Conservation (phyloP, 2,113 vertebrate species). For the Thunnus maccoyii region DNA sequence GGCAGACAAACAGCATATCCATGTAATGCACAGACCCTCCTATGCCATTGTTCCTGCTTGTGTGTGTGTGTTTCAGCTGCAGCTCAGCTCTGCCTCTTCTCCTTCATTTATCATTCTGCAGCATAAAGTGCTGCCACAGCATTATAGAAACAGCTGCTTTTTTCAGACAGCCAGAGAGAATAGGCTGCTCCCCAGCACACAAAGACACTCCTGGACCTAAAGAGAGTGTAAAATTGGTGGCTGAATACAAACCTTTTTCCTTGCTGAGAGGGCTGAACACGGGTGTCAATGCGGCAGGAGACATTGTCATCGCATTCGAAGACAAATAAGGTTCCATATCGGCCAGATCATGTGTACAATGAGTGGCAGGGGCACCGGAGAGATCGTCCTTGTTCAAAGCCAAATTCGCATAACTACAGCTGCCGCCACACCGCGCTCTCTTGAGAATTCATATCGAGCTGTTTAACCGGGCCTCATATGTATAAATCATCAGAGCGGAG, state of each 20-base stretch:
- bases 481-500: slow-evolving; percentile 45
- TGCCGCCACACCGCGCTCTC: slow-evolving; percentile 61
- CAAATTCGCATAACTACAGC: slow-evolving; percentile 79
- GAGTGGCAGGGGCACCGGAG: slow-evolving; percentile 62
- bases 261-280: slow-evolving; percentile 80
- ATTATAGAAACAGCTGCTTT: slow-evolving; percentile 92
- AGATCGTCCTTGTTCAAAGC: slow-evolving; percentile 52
- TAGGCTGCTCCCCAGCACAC: slow-evolving; percentile 72
- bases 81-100: slow-evolving; percentile 77
- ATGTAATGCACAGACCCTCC: slow-evolving; percentile 59
- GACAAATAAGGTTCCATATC: slow-evolving; percentile 78
- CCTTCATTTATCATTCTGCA: slow-evolving; percentile 89
- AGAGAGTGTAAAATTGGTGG: slow-evolving; percentile 88
- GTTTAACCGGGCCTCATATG: slow-evolving; percentile 55
- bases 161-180: slow-evolving; percentile 73
- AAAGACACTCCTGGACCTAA: slow-evolving; percentile 76
- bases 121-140: slow-evolving; percentile 82
- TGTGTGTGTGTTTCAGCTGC: slow-evolving; percentile 81
- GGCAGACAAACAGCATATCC: slow-evolving; percentile 43
- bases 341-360: slow-evolving; percentile 67
- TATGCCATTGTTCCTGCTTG: slow-evolving; percentile 70
- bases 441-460: slow-evolving; percentile 54
- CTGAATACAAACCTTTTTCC: slow-evolving; percentile 84
- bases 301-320: slow-evolving; percentile 74
- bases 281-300: slow-evolving; percentile 82